These are phyloP conservation scores for Engystomops pustulosus DNA, from an alignment of 2,113 vertebrate species.

Conservation along the genomic window DNA sequence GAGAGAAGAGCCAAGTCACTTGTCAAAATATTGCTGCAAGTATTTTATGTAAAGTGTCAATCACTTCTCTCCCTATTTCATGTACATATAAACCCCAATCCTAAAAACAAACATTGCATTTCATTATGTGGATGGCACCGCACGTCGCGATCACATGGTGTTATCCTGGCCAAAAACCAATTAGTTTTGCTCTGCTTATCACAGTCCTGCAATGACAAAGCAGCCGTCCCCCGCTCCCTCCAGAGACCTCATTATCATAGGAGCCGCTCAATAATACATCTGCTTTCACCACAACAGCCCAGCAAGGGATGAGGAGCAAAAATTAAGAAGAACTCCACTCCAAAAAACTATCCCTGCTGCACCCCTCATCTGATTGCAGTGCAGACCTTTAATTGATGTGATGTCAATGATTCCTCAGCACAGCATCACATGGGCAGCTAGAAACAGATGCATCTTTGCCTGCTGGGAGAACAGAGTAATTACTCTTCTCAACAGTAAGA, in stretches of 20 bases:
- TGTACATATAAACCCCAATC: not conserved
- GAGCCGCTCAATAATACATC: not conserved
- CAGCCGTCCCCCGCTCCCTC: not conserved
- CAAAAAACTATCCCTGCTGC: too few relatives aligned
- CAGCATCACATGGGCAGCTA: too few relatives aligned
- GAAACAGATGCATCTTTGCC: too few relatives aligned
- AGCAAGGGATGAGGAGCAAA: not conserved
- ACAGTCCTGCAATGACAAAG: slow-evolving; percentile 23
- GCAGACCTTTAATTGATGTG: too few relatives aligned
- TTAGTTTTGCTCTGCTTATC: slow-evolving; percentile 32
- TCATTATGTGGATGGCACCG: slow-evolving; percentile 34
- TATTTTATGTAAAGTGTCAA: slow-evolving; percentile 14
- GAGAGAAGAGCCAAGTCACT: slow-evolving; percentile 19
- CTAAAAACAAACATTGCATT: slow-evolving; percentile 25
- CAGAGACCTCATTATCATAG: slow-evolving; percentile 28
- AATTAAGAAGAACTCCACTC: not conserved
- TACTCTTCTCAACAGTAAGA: too few relatives aligned
- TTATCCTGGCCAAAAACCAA: slow-evolving; percentile 14
- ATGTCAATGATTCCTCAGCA: too few relatives aligned
- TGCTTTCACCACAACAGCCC: not conserved
- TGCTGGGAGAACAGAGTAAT: too few relatives aligned
- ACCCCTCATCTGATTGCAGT: too few relatives aligned
- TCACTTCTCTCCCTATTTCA: not conserved
- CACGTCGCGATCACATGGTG: not conserved
- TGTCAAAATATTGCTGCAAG: slow-evolving; percentile 29